These are phyloP conservation scores for Drosophila tropicalis DNA, from an alignment of 1,140 invertebrate genomes.

Conservation along the genomic window DNA sequence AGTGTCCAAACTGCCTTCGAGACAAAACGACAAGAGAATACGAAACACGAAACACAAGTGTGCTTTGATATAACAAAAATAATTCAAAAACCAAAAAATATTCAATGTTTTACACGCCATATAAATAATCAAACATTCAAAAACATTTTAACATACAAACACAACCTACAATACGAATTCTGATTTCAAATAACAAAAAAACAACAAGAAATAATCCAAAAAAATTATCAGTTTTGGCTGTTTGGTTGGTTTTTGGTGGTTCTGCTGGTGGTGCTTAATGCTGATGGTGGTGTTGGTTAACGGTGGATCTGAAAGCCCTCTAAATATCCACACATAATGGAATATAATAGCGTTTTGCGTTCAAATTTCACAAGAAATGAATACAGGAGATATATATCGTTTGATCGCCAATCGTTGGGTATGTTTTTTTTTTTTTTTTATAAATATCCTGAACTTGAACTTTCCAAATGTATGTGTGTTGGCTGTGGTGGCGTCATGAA, in stretches of 20 bases:
- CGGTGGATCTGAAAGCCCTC: not conserved
- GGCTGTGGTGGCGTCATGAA: no score
- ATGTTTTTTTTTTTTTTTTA: conserved; percentile 39
- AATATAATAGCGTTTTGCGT: conserved; percentile 57
- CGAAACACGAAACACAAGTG: not conserved
- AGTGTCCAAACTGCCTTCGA: conserved; percentile 15
- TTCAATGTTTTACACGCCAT: conserved; percentile 21
- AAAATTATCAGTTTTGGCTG: conserved; percentile 22
- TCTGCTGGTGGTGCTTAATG: not conserved
- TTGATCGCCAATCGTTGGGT: conserved; percentile 79
- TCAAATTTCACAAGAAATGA: conserved; percentile 76
- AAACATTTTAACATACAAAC: not conserved
- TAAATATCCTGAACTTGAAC: conserved; percentile 58
- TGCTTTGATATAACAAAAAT: conserved; percentile 15
- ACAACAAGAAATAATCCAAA: not conserved
- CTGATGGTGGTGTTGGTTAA: not conserved
- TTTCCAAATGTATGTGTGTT: conserved; percentile 8
- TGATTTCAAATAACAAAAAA: not conserved
- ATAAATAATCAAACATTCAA: not conserved
- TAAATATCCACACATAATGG: conserved; percentile 40
- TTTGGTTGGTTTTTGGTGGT: not conserved
- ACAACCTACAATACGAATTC: not conserved
- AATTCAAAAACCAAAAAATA: not conserved
- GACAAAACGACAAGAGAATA: conserved; percentile 22
- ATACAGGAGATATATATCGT: conserved; percentile 77